Evolutionary conservation across 2,797 vertebrate genomes (phyloP), one percentile per base, ranked within the genome.

Genomic region (Sphaeramia orbicularis): DNA sequence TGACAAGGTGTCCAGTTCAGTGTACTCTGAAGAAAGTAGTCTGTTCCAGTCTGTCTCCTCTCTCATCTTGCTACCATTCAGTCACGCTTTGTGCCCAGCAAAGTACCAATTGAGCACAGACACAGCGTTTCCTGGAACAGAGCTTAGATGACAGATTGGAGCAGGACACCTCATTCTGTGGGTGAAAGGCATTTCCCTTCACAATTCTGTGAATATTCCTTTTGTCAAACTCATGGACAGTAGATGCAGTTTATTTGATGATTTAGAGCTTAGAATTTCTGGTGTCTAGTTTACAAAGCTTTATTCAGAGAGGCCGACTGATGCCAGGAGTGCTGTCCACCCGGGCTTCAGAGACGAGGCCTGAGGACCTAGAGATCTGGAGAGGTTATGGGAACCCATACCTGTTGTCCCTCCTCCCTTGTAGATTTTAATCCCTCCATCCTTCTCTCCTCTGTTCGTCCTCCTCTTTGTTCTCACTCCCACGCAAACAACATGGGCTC

Each of bases 351-450:
- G 52, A 54, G 55, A 52, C 38, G 47, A 53, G 11, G 43, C 41
- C 36, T 1, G 16, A 4, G 3, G 51, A 48, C 19, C 43, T 45
- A 41, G 16, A 62, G 68, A 55, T 36, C 64, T 8, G 30, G 38
- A 62, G 57, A 4, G 81, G 70, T 66, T 78, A 71, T 85, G 82
- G 57, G 77, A 83, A 80, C 72, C 49, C 14, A 14, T 62, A 75
- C 51, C 38, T 10, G 0, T 63, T 70, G 49, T 80, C 67, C 75
- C 77, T 59, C 71, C 74, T 75, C 37, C 35, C 57, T 58, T 1
- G 7, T 57, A 45, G 45, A 2, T 21, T 74, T 61, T 81, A 80
- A 89, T 80, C 80, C 74, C 52, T 54, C 51, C 19, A 51, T 60
- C 54, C 44, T 35, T 44, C 60, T 38, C 50, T 52, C 11, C 32